Percentiles rank a stretch among this genome's conserved stretches.
These are phyloP conservation scores for Pseudochirops corinnae DNA, from an alignment of 2,797 vertebrate species.

Conservation along the genomic window DNA sequence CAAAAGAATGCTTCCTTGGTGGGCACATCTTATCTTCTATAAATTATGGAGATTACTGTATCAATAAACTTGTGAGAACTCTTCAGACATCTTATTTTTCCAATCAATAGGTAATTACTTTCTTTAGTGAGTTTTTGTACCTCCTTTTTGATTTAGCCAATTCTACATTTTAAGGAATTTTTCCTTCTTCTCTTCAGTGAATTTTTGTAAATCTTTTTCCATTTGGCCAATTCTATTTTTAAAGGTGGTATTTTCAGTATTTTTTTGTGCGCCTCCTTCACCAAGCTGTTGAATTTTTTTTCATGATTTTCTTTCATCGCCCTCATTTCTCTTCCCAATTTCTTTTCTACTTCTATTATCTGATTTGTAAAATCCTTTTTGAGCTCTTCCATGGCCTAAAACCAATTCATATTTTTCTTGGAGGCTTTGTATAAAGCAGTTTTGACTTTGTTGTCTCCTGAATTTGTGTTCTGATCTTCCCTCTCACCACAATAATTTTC, in stretches of 20 bases:
- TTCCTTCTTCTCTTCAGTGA: not conserved
- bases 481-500: too few species aligned
- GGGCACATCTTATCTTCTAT: not conserved
- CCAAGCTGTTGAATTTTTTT: not conserved
- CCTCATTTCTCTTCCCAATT: not conserved
- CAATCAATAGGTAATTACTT: not conserved
- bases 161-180: not conserved
- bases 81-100: conserved; percentile 8
- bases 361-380: not conserved
- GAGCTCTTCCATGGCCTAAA: not conserved
- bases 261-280: not conserved
- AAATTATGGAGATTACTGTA: conserved; percentile 33
- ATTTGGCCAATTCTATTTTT: not conserved
- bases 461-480: not conserved
- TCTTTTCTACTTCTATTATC: not conserved
- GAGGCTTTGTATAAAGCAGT: not conserved
- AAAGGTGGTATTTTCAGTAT: not conserved
- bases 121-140: not conserved
- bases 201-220: not conserved
- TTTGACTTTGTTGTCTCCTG: not conserved
- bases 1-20: conserved; percentile 19
- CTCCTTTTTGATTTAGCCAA: not conserved
- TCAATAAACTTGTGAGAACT: not conserved
- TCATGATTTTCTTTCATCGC: not conserved
- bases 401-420: not conserved